Conservation (phyloP, 2,113 vertebrate genomes). For the Illadopsis cleaveri region DNA sequence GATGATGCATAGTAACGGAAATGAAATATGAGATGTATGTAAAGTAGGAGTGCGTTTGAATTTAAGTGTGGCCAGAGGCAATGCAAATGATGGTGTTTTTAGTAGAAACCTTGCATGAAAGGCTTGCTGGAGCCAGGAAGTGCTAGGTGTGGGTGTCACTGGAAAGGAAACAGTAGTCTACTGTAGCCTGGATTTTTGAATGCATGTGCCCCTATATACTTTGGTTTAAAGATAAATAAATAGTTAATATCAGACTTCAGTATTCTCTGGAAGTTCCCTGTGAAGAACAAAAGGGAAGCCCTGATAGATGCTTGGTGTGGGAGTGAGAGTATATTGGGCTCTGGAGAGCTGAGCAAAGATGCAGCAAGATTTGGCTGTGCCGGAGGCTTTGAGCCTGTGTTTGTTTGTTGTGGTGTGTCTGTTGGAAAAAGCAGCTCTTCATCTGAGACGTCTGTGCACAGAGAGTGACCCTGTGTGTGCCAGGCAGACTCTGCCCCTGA, state of each 20-base stretch:
- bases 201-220: not conserved
- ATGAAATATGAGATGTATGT: not conserved
- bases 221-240: not conserved
- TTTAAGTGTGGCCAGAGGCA: not conserved
- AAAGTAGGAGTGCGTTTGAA: not conserved
- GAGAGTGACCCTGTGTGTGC: not conserved
- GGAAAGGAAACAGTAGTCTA: not conserved
- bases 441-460: not conserved
- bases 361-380: slow-evolving; percentile 9
- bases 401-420: slow-evolving; percentile 26
- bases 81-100: not conserved
- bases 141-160: not conserved
- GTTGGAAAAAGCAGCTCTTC: not conserved
- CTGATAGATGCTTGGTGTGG: fast-evolving
- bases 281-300: not conserved
- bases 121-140: not conserved
- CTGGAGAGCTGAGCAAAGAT: slow-evolving; percentile 8
- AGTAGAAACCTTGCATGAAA: not conserved
- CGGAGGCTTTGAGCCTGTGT: not conserved
- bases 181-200: not conserved
- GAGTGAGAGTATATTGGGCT: not conserved
- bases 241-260: not conserved
- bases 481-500: not conserved
- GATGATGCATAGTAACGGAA: not conserved
- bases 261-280: not conserved